Conservation (phyloP, 2,113 vertebrate species). For the Hemicordylus capensis region DNA sequence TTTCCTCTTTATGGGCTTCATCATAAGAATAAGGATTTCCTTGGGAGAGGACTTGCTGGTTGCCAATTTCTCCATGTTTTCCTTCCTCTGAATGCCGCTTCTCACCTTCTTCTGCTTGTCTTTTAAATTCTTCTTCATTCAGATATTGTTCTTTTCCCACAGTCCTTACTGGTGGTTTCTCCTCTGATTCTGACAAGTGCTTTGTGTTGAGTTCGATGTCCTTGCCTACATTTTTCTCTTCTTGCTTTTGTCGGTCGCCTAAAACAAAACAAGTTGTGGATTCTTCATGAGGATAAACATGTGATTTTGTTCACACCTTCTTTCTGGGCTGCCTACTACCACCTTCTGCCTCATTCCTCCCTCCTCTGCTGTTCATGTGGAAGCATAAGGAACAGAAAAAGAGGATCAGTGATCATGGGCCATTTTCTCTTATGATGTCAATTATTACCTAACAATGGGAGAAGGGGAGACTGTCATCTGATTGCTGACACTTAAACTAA, state of each 20-base stretch:
- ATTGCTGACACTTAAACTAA: background rate
- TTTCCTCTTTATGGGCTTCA: conserved; percentile 41
- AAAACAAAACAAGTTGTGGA: background rate
- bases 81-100: conserved; percentile 57
- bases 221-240: conserved; percentile 72
- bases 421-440: background rate
- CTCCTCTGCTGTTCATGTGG: background rate
- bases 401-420: background rate
- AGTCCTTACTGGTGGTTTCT: conserved; percentile 47
- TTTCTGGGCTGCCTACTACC: background rate
- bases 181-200: conserved; percentile 61
- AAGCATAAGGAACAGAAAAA: background rate
- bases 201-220: conserved; percentile 64
- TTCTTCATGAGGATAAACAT: background rate
- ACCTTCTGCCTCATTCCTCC: too few relatives aligned
- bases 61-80: conserved; percentile 56
- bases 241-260: conserved; percentile 80
- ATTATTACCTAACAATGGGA: background rate
- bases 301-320: background rate
- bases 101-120: conserved; percentile 59
- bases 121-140: conserved; percentile 65
- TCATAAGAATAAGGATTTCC: conserved; percentile 6
- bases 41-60: background rate
- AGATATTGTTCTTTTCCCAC: conserved; percentile 61
- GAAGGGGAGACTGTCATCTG: background rate